These are phyloP conservation scores for Meiosimyza decipiens DNA, from an alignment of 2,888 invertebrate species.

Conservation along the genomic window DNA sequence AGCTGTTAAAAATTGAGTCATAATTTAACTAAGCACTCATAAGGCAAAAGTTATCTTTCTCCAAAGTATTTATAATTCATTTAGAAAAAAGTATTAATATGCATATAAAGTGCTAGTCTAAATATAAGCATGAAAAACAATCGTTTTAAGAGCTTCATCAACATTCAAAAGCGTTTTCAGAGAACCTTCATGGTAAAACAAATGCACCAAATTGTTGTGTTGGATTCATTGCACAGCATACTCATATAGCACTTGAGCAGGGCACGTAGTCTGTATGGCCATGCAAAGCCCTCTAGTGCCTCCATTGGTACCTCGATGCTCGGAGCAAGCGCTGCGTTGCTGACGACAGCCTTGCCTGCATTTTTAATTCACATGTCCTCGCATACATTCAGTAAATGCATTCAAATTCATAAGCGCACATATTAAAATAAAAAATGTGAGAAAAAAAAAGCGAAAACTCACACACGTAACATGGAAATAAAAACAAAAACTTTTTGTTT, in stretches of 20 bases:
- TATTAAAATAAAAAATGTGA: neutral
- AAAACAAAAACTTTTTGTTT: neutral
- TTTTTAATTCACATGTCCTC: constrained; percentile 34
- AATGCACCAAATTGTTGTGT: neutral
- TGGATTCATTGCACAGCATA: no score
- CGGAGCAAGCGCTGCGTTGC: neutral
- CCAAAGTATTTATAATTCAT: no score
- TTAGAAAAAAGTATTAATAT: no score
- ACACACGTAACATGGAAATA: constrained; percentile 4
- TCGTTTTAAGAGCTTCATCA: constrained; percentile 33
- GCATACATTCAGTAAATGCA: neutral
- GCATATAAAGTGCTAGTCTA: no score
- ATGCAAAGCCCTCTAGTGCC: neutral
- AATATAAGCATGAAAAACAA: constrained; percentile 1
- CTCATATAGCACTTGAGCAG: constrained; percentile 19
- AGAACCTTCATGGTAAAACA: neutral
- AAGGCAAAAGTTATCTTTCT: no score
- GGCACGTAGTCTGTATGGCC: constrained; percentile 13
- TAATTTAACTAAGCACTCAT: no score
- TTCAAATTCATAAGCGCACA: constrained; percentile 17
- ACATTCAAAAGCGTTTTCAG: constrained; percentile 20
- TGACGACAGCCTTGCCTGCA: neutral
- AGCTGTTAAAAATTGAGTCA: no score
- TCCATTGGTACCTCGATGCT: neutral
- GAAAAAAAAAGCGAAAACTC: neutral